These are phyloP conservation scores for human DNA, from an alignment of 2,113 vertebrate species.

Conservation along the genomic window DNA sequence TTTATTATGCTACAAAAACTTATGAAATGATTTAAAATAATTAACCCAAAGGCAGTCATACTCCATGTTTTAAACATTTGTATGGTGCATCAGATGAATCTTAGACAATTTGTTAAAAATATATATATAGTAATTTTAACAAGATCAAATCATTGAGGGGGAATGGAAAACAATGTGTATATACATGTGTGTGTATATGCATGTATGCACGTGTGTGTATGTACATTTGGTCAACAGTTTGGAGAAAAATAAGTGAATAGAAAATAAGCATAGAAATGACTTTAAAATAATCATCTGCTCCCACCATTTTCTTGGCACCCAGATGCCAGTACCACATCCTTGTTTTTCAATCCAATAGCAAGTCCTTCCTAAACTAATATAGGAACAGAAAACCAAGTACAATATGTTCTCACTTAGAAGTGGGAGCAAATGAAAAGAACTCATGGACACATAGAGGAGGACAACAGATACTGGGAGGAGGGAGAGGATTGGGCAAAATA, in stretches of 20 bases:
- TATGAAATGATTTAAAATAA: slow-evolving; percentile 85
- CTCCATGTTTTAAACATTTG: slow-evolving; percentile 72
- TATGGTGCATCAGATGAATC: slow-evolving; percentile 78
- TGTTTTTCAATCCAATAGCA: background rate
- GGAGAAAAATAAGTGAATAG: background rate
- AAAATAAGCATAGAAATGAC: background rate
- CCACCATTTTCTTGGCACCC: background rate
- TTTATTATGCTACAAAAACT: slow-evolving; percentile 84
- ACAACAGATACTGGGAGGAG: too few relatives aligned
- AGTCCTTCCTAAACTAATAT: background rate
- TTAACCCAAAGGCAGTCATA: slow-evolving; percentile 77
- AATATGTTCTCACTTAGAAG: too few relatives aligned
- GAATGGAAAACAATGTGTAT: background rate
- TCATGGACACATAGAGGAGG: too few relatives aligned
- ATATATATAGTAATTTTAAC: background rate
- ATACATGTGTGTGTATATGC: background rate
- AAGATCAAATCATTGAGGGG: background rate
- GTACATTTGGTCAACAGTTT: background rate
- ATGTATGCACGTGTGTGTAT: background rate
- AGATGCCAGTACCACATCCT: background rate
- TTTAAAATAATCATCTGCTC: background rate
- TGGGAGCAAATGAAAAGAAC: too few relatives aligned
- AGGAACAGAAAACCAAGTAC: too few relatives aligned
- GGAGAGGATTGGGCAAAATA: too few relatives aligned
- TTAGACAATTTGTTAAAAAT: slow-evolving; percentile 63